Percentiles rank a stretch among this genome's conserved stretches.
Evolutionary conservation across 2,113 vertebrate species (phyloP).

Genomic region (Muntiacus muntjak): DNA sequence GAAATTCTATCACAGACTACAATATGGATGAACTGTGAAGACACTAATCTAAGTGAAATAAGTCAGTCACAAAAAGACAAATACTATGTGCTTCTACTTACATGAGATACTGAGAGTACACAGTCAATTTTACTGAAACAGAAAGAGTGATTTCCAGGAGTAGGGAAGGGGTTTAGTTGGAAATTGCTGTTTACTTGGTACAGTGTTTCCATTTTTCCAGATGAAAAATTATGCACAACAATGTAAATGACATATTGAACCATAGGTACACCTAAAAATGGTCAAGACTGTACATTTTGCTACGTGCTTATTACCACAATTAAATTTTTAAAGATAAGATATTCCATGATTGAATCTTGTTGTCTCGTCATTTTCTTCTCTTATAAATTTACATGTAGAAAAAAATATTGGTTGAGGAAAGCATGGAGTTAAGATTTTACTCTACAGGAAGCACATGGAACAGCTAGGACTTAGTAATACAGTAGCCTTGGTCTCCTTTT

Average conservation of each 20-base stretch:
- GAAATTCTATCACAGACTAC: not conserved
- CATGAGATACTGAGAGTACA: too few relatives aligned
- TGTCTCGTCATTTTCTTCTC: not conserved
- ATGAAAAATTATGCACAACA: not conserved
- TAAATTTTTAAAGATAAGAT: not conserved
- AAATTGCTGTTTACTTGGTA: not conserved
- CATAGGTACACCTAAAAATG: not conserved
- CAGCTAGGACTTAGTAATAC: not conserved
- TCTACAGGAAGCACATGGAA: not conserved
- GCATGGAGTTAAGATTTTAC: not conserved
- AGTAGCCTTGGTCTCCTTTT: not conserved
- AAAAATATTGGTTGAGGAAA: not conserved
- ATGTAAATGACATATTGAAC: not conserved
- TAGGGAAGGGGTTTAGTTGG: not conserved
- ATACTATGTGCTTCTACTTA: not conserved
- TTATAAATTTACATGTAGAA: not conserved
- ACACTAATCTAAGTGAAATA: not conserved
- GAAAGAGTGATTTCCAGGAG: not conserved
- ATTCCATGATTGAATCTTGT: not conserved
- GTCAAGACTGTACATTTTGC: not conserved
- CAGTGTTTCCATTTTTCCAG: not conserved
- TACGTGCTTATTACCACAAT: not conserved
- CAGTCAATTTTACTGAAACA: not conserved
- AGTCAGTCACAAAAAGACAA: not conserved
- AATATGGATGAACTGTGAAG: not conserved